Base-by-base conservation (phyloP, 2,888 invertebrate species). In the Odontocerum albicorne region DNA sequence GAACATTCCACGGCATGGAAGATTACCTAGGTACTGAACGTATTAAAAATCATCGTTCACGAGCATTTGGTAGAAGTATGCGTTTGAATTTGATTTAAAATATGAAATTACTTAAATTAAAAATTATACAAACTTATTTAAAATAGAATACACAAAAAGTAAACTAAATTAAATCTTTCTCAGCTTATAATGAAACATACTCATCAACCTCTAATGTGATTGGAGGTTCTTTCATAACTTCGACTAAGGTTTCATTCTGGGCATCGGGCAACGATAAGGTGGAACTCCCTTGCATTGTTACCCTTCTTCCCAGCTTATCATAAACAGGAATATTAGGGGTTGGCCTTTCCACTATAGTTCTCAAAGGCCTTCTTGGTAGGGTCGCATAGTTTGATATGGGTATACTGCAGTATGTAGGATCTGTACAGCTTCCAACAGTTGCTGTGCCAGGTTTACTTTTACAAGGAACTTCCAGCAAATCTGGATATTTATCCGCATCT, bases 401-500 rank as follows among this genome's bases (percentile, higher is more conserved):
- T 17, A 68, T 68, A 42, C 50, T 52, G 31, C 61, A 61, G 44
- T 51, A 61, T 2, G 55, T 47, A 19, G 49, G 35, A 6, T 61
- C 61, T 7, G 55, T 31, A 3, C 38, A 42, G 3, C 49, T 49
- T 10, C 40, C 46, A 1, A 50, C 51, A n/a, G 44, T 35, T 2
- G 45, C 38, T 17, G 43, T 6, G 12, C 19, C 64, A 70, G 73
- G 62, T 55, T 74, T 71, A 62, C 74, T 68, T 49, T 82, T 73
- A 65, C 82, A 79, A 47, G 87, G 84, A 63, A 87, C 83, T 68
- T 87, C 87, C 63, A 87, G 71, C 58, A 88, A 73, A 68, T 87
- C 88, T 38, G 87, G 88, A 71, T 87, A 87, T 66, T 85, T 81
- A 60, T 81, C 81, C 40, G 82, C 76, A 65, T 75, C 75, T 58